phyloP scores from a whole-genome alignment of 2,888 invertebrate species.

The Phyto melanocephala region DNA sequence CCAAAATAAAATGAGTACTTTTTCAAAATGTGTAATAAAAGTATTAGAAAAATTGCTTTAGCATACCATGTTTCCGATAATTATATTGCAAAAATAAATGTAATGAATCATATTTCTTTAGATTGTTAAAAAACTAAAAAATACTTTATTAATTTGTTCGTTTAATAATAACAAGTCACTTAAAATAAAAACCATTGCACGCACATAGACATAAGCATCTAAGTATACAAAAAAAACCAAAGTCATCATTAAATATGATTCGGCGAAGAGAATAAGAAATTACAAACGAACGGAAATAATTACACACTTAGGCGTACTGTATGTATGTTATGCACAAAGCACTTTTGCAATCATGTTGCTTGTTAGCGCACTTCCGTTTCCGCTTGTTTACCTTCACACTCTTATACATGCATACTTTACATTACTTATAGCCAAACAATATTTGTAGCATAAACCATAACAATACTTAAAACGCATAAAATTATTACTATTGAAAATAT shows the following conservation, averaged over 20 bases:
- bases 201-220: neutral
- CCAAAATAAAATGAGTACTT: slow-evolving; percentile 17
- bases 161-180: slow-evolving; percentile 32
- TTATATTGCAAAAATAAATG: slow-evolving; percentile 18
- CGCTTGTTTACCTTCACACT: slow-evolving; percentile 46
- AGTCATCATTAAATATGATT: slow-evolving; percentile 42
- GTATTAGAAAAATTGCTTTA: neutral
- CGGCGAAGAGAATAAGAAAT: slow-evolving; percentile 55
- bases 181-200: neutral
- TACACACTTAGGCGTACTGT: slow-evolving; percentile 57
- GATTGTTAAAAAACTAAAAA: slow-evolving; percentile 3
- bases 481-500: slow-evolving; percentile 16
- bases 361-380: slow-evolving; percentile 64
- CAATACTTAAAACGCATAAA: slow-evolving; percentile 6
- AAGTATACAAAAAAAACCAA: neutral
- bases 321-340: slow-evolving; percentile 45
- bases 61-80: slow-evolving; percentile 14
- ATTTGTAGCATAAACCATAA: neutral
- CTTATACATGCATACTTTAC: neutral
- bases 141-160: slow-evolving; percentile 52
- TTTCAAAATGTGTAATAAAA: neutral
- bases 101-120: neutral
- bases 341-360: slow-evolving; percentile 59
- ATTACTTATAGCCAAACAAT: neutral
- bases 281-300: slow-evolving; percentile 61